Conservation (phyloP, 2,888 invertebrate species). For the Drosophila colorata region DNA sequence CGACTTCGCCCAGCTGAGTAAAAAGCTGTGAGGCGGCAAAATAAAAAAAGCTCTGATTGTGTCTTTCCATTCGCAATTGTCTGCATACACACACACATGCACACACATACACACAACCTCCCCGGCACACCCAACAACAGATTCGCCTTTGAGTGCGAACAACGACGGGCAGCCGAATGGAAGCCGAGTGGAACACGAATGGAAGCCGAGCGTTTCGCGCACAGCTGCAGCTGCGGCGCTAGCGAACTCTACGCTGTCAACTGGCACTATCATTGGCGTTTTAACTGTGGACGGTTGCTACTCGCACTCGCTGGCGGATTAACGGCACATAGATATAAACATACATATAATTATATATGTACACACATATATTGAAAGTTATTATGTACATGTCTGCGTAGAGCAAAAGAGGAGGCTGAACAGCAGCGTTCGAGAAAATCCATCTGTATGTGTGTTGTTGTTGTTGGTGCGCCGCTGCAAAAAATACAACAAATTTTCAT, state of each 20-base stretch:
- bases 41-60: conserved; percentile 37
- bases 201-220: conserved; percentile 25
- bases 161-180: background rate
- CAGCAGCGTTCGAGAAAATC: conserved; percentile 69
- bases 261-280: conserved; percentile 85
- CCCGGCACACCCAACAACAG: background rate
- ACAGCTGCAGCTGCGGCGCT: conserved; percentile 56
- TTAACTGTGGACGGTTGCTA: conserved; percentile 85
- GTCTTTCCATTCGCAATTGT: conserved; percentile 45
- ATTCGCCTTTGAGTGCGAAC: conserved; percentile 10
- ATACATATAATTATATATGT: conserved; percentile 31
- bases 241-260: conserved; percentile 37
- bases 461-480: conserved; percentile 64
- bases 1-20: conserved; percentile 54
- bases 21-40: conserved; percentile 34
- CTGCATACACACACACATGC: background rate
- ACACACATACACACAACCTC: background rate
- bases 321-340: conserved; percentile 65
- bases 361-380: conserved; percentile 47
- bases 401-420: conserved; percentile 63
- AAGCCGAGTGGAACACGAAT: conserved; percentile 33
- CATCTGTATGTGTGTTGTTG: conserved; percentile 73
- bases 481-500: conserved; percentile 68
- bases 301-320: conserved; percentile 82
- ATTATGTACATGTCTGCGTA: conserved; percentile 71